Conservation (phyloP, 2,888 invertebrate genomes). For the Allophyes oxyacanthae region DNA sequence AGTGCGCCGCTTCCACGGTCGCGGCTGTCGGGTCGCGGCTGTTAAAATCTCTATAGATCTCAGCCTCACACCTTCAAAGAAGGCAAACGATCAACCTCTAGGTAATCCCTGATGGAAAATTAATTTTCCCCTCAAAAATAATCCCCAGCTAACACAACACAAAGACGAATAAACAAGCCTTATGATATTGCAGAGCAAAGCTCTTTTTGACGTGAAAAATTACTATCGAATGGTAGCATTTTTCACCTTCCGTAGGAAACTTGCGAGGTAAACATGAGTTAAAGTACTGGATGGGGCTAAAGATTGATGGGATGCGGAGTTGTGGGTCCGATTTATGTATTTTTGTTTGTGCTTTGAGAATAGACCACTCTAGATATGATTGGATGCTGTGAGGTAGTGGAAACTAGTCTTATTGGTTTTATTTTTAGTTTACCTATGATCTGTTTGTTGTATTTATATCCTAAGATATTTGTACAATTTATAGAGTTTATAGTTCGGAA, state of each 20-base stretch:
- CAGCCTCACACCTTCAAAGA: too few relatives aligned
- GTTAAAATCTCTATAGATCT: too few relatives aligned
- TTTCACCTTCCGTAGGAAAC: slow-evolving; percentile 65
- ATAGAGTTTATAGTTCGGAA: too few relatives aligned
- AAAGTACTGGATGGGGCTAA: slow-evolving; percentile 49
- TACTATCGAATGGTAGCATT: slow-evolving; percentile 63
- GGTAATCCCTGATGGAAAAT: too few relatives aligned
- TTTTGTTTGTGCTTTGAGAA: slow-evolving; percentile 10
- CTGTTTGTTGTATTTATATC: too few relatives aligned
- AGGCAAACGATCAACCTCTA: too few relatives aligned
- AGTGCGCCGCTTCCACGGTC: too few relatives aligned
- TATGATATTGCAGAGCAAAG: slow-evolving; percentile 55
- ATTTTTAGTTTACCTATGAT: too few relatives aligned
- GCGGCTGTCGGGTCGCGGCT: too few relatives aligned
- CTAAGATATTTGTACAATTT: too few relatives aligned
- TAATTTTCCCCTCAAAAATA: not conserved
- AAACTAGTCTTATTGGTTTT: too few relatives aligned
- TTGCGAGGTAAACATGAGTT: slow-evolving; percentile 46
- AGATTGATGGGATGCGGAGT: slow-evolving; percentile 38
- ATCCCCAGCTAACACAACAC: slow-evolving; percentile 12
- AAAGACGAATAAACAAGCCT: slow-evolving; percentile 34
- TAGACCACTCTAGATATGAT: slow-evolving; percentile 41
- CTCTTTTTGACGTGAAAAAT: slow-evolving; percentile 64
- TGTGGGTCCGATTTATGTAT: slow-evolving; percentile 37
- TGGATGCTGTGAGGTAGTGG: slow-evolving; percentile 9